Percentiles rank a stretch among this genome's conserved stretches.
These are phyloP conservation scores for Hyphantria cunea DNA, from an alignment of 1,140 invertebrate genomes.

Conservation along the genomic window DNA sequence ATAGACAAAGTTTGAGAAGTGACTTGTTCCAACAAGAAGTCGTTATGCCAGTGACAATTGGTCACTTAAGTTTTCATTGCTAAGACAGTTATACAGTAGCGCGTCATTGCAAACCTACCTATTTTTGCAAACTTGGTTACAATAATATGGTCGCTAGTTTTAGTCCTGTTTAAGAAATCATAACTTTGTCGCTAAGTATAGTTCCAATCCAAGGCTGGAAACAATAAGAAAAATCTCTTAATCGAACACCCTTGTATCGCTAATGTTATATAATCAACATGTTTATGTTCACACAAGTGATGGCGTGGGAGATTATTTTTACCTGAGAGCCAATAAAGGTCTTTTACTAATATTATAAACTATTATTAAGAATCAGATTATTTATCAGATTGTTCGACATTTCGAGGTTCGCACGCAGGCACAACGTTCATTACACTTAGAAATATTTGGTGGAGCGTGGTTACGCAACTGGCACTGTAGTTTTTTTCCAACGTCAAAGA, in stretches of 20 bases:
- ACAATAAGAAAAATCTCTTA: no score
- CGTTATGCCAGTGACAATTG: no score
- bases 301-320: conserved; percentile 30
- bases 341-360: conserved; percentile 41
- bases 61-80: no score
- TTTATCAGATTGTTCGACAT: conserved; percentile 37
- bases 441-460: conserved; percentile 22
- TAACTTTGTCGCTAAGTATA: no score
- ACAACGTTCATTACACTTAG: conserved; percentile 31
- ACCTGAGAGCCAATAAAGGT: conserved; percentile 8
- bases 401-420: conserved; percentile 36
- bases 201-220: no score
- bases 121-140: no score
- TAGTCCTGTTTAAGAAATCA: no score
- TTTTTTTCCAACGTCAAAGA: conserved; percentile 40
- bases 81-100: no score
- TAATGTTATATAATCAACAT: conserved; percentile 16
- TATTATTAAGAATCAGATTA: conserved; percentile 38
- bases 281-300: conserved; percentile 19
- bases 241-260: background rate
- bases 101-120: no score
- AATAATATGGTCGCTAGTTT: no score
- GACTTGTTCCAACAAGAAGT: no score
- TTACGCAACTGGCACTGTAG: conserved; percentile 36
- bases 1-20: no score